phyloP scores from a whole-genome alignment of 1,140 invertebrate species.

The Drosophila pectinifera region DNA sequence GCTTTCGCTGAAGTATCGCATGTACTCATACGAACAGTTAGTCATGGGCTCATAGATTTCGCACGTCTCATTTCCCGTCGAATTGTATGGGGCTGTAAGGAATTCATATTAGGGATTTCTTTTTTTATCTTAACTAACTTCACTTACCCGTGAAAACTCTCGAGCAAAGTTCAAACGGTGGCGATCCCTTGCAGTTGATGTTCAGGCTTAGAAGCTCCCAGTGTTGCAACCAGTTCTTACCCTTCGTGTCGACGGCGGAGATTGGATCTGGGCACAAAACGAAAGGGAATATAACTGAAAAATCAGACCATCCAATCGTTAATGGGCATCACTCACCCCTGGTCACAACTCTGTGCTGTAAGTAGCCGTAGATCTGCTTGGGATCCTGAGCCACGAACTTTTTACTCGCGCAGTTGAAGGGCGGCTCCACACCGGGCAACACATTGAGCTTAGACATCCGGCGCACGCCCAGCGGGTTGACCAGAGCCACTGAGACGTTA shows the following conservation, averaged over 20 bases:
- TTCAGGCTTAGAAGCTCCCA: slow-evolving; percentile 90
- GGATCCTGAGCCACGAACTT: slow-evolving; percentile 87
- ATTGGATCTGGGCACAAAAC: slow-evolving; percentile 87
- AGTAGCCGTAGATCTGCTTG: slow-evolving; percentile 91
- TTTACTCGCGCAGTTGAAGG: slow-evolving; percentile 87
- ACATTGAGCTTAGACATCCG: slow-evolving; percentile 15
- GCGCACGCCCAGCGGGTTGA: slow-evolving; percentile 65
- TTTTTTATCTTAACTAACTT: too few relatives aligned
- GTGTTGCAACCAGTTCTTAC: slow-evolving; percentile 92
- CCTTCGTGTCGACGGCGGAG: slow-evolving; percentile 88
- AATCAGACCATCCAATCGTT: neutral
- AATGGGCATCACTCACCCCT: slow-evolving; percentile 86
- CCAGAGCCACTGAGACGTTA: slow-evolving; percentile 55
- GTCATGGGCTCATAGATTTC: slow-evolving; percentile 71
- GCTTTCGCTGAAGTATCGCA: slow-evolving; percentile 87
- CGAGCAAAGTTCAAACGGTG: slow-evolving; percentile 89
- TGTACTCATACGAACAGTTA: slow-evolving; percentile 88
- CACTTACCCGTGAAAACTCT: slow-evolving; percentile 84
- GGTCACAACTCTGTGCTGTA: slow-evolving; percentile 87
- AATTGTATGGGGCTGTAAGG: slow-evolving; percentile 89
- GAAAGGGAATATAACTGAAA: neutral
- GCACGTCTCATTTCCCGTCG: slow-evolving; percentile 92
- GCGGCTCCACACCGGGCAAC: slow-evolving; percentile 76
- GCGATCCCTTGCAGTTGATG: slow-evolving; percentile 90
- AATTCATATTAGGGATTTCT: neutral